These are phyloP conservation scores for Sminthurinus signatus DNA, from an alignment of 1,140 invertebrate genomes.

Conservation along the genomic window DNA sequence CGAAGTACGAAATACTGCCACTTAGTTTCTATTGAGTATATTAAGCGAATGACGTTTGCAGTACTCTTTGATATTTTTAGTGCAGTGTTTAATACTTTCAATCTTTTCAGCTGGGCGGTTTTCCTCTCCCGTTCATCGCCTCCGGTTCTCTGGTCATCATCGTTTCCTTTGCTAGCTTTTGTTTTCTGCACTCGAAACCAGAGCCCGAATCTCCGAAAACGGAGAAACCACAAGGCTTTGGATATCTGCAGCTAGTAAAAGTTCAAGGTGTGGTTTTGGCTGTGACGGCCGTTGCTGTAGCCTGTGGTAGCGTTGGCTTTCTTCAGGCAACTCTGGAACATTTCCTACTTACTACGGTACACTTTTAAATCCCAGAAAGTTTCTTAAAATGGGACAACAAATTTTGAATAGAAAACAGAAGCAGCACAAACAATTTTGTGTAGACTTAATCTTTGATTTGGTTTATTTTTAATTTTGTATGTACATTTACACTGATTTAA, in stretches of 20 bases:
- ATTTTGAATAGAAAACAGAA: no score
- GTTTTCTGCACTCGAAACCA: background rate
- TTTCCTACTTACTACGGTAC: no score
- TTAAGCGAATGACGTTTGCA: no score
- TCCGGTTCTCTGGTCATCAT: background rate
- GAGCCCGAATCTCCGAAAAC: background rate
- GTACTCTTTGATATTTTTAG: no score
- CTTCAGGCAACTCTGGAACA: constrained; percentile 72
- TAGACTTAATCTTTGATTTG: background rate
- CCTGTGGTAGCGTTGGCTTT: constrained; percentile 74
- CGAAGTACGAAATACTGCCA: no score
- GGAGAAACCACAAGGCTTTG: background rate
- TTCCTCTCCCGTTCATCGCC: background rate
- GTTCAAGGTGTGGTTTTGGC: constrained; percentile 64
- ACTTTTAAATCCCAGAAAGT: constrained; percentile 58
- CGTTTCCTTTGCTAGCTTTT: no score
- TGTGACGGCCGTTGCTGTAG: constrained; percentile 61
- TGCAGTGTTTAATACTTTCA: no score
- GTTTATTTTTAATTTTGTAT: background rate
- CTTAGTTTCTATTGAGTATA: no score
- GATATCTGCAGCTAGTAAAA: constrained; percentile 53
- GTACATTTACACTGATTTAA: constrained; percentile 45
- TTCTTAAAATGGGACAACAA: background rate
- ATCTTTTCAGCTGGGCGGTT: background rate
- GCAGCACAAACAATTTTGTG: background rate